Evolutionary conservation across 2,888 invertebrate species (phyloP), one percentile per base, ranked within the genome.

Genomic region (Drosophila gaucha): DNA sequence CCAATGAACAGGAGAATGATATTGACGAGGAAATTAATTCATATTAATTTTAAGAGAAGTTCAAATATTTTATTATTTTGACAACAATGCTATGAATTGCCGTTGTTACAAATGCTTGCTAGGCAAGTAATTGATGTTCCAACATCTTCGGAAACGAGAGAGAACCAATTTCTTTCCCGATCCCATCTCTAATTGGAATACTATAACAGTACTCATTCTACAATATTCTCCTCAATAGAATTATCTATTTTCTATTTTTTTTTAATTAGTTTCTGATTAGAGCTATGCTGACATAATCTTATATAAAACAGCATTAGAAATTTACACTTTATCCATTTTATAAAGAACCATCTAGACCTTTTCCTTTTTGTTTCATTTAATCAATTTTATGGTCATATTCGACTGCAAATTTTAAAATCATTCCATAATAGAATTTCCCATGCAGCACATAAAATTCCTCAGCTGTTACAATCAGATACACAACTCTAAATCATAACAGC

Each of bases 381-480:
- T 49, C 26, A 51, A 51, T 46, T 43, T 30, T 12, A 43, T 5
- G 12, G 0, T 1, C 3, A 14, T 10, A 4, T 43, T 10, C 2
- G 1, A 16, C 8, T 9, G n/a, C n/a, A n/a, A 31, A n/a, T 18
- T 20, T 16, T 14, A 26, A 41, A 20, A 30, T 24, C 10, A 6
- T 16, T 14, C 6, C 8, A n/a, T 41, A 46, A 26, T n/a, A 28
- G 18, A 33, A 33, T 18, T 4, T 4, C 9, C 2, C 10, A 12
- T 26, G 44, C 10, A n/a, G 10, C 26, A 6, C 18, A 14, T 10
- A 12, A 30, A 30, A 22, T 38, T 41, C n/a, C 51, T 41, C 28
- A 35, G 10, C 26, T 41, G 35, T 35, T 22, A 36, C 31, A 44
- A 65, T 33, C 10, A 31, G 39, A 30, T 41, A 49, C 6, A 33